These are phyloP conservation scores for Xiphophorus maculatus DNA, from an alignment of 2,113 vertebrate genomes.

Conservation along the genomic window DNA sequence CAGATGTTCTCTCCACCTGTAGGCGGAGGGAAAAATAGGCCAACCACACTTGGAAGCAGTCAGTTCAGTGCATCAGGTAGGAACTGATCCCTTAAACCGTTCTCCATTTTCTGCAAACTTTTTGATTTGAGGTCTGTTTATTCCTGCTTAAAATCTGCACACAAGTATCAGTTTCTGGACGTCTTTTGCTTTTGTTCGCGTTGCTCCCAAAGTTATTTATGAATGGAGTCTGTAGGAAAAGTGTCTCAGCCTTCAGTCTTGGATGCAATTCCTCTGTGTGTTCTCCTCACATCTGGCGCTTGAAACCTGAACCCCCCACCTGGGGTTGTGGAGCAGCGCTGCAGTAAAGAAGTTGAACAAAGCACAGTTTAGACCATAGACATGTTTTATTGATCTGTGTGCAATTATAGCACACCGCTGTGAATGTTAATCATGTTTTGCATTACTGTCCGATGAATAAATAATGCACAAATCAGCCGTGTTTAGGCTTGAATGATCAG, in stretches of 20 bases:
- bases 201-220: conserved; percentile 20
- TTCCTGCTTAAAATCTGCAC: conserved; percentile 13
- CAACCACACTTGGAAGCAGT: conserved; percentile 96
- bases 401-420: conserved; percentile 6
- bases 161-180: conserved; percentile 13
- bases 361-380: conserved; percentile 31
- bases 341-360: conserved; percentile 48
- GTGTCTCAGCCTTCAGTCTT: conserved; percentile 31
- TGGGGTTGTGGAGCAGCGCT: conserved; percentile 48
- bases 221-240: conserved; percentile 31
- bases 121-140: conserved; percentile 14
- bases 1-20: conserved; percentile 99
- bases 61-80: conserved; percentile 98
- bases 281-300: conserved; percentile 56
- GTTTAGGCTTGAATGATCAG: conserved; percentile 14
- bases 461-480: conserved; percentile 7
- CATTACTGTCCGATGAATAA: conserved; percentile 11
- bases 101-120: conserved; percentile 3
- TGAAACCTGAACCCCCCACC: conserved; percentile 56
- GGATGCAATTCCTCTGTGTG: conserved; percentile 40
- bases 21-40: conserved; percentile 94
- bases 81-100: conserved; percentile 53
- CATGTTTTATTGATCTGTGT: conserved; percentile 42
- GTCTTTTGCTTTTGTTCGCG: conserved; percentile 19
- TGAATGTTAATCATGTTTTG: conserved; percentile 12